Evolutionary conservation across 2,888 invertebrate species (phyloP).

Genomic region (Eupithecia tripunctaria): DNA sequence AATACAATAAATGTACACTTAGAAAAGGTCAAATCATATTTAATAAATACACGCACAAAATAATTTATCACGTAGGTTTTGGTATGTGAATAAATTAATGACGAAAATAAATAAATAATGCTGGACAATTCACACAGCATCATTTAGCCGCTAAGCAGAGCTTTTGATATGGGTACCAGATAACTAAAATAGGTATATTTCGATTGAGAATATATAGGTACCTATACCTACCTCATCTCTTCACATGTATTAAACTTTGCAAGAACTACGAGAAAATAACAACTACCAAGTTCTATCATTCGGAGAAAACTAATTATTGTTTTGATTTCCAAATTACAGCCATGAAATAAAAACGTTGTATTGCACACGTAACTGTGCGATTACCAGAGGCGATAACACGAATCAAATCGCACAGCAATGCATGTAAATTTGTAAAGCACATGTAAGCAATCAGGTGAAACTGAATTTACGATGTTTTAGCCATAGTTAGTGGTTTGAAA

Average conservation of each 20-base stretch:
- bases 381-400: not conserved
- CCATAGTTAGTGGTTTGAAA: not conserved
- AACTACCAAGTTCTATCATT: not conserved
- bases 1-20: too few relatives aligned
- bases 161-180: not conserved
- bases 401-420: not conserved
- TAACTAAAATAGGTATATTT: not conserved
- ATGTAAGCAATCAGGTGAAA: not conserved
- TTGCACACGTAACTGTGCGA: not conserved
- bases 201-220: not conserved
- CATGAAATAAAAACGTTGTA: not conserved
- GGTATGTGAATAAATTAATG: not conserved
- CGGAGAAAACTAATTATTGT: not conserved
- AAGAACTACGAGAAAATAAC: not conserved
- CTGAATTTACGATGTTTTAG: not conserved
- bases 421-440: slow-evolving; percentile 2
- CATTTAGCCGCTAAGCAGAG: not conserved
- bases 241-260: not conserved
- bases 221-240: not conserved
- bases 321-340: not conserved
- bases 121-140: not conserved
- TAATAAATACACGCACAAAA: too few relatives aligned
- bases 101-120: too few relatives aligned
- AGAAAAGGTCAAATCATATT: too few relatives aligned
- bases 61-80: too few relatives aligned